Base-by-base conservation (phyloP, 2,113 vertebrate species). In the Amazona vittata region DNA sequence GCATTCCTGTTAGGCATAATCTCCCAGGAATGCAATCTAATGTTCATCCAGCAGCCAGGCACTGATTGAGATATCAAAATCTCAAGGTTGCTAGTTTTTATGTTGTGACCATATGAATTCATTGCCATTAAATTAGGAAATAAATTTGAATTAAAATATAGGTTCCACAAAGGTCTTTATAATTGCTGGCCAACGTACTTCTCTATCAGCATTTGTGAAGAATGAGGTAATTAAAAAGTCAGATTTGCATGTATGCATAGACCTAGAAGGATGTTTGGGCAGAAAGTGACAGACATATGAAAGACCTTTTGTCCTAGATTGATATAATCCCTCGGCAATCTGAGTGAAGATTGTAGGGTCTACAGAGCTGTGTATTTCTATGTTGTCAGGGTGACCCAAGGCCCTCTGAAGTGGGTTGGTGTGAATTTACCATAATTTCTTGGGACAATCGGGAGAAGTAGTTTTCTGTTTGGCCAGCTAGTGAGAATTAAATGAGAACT, bases 1-100 rank as follows among this genome's bases (percentile, higher is more conserved):
- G 49, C 47, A 93, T 92, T 93, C 95, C 76, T 96, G 79, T 90
- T 69, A 94, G 60, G 83, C 88, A 92, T 93, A 96, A 93, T 96
- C 89, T 94, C 85, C n/a, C 35, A 76, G 87, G 95, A 95, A 94
- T 88, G 46, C 65, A 83, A 93, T 87, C 76, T 71, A 85, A 91
- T 95, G 59, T 83, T 96, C 55, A 81, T 52, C 65, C 88, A 96
- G 78, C 74, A 89, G 35, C 44, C 81, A 97, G 49, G 5, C 70
- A 62, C 88, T 88, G 68, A 94, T 86, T 89, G 95, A 86, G 75
- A 95, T 69, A 95, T 37, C 60, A 94, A 93, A 95, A 90, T 93
- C 70, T 43, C 70, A 75, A 68, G 18, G 22, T 31, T 93, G 46
- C 53, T 89, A 37, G n/a, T 90, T 96, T 76, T 53, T 94, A 4